phyloP scores from a whole-genome alignment of 2,113 vertebrate genomes.

The Clarias macrocephalus region DNA sequence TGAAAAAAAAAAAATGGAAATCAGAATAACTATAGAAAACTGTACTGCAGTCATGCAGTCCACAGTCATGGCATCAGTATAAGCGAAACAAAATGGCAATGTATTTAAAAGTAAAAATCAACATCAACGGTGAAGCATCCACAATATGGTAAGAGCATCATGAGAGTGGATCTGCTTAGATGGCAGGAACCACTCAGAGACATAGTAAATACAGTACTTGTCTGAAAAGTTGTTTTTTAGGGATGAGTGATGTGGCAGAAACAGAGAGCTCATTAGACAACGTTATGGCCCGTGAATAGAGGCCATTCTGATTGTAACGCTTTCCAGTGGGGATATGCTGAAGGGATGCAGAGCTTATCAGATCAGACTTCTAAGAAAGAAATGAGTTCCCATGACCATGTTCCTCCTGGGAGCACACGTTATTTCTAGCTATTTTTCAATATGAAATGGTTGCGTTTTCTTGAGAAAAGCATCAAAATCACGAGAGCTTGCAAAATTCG shows the following conservation, averaged over 20 bases:
- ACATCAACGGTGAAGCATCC: constrained; percentile 49
- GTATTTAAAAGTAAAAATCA: constrained; percentile 46
- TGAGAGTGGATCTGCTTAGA: constrained; percentile 53
- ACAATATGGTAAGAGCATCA: constrained; percentile 25
- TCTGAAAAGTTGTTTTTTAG: constrained; percentile 50
- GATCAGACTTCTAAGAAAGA: constrained; percentile 38
- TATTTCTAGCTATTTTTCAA: not conserved
- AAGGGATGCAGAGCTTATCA: constrained; percentile 48
- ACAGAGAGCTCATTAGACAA: constrained; percentile 33
- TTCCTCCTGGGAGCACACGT: not conserved
- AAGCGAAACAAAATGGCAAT: constrained; percentile 46
- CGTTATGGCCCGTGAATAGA: constrained; percentile 33
- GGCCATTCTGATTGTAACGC: constrained; percentile 33
- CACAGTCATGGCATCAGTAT: not conserved
- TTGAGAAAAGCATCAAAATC: not conserved
- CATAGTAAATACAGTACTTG: constrained; percentile 30
- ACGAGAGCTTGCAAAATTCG: not conserved
- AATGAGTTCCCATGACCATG: constrained; percentile 29
- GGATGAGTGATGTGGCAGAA: constrained; percentile 35
- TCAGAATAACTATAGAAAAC: not conserved
- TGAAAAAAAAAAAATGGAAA: not conserved
- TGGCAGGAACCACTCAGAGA: constrained; percentile 56
- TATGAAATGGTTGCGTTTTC: constrained; percentile 1
- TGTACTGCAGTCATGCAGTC: not conserved
- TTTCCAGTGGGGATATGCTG: constrained; percentile 55